Conservation (phyloP, 35 echinoderm and acorn worm species). For the Chiridota heheva region DNA sequence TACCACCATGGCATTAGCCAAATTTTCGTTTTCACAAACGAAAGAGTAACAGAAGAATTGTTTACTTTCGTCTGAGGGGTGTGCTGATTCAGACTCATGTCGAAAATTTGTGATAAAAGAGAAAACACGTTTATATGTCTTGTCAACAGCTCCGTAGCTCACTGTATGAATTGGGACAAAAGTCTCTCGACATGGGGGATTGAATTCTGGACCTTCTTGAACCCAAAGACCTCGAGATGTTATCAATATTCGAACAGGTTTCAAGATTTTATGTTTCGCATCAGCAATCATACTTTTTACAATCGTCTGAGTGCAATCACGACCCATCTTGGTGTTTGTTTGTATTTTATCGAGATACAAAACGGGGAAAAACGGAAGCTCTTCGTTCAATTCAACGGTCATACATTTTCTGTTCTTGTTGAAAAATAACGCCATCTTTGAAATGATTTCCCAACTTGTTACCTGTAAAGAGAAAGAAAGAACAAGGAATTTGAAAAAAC, state of each 20-base stretch:
- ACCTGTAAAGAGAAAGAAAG: no score
- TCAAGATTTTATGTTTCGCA: constrained; percentile 49
- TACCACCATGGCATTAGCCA: constrained; percentile 75
- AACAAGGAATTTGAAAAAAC: no score
- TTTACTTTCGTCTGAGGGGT: background rate
- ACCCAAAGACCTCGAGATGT: constrained; percentile 69
- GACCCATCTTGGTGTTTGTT: constrained; percentile 63
- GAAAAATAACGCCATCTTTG: constrained; percentile 13
- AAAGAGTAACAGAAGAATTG: constrained; percentile 80
- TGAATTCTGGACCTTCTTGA: constrained; percentile 59
- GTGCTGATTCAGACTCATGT: constrained; percentile 9
- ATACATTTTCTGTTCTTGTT: constrained; percentile 45
- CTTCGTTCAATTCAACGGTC: constrained; percentile 60
- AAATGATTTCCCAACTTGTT: no score
- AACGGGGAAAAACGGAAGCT: constrained; percentile 72
- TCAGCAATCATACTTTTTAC: constrained; percentile 57
- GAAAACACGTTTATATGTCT: constrained; percentile 69
- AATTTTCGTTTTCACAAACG: constrained; percentile 44
- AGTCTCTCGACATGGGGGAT: constrained; percentile 44
- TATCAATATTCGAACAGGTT: constrained; percentile 66
- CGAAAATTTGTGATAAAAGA: constrained; percentile 78
- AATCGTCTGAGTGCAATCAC: constrained; percentile 59
- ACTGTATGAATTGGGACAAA: constrained; percentile 92
- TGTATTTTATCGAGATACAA: constrained; percentile 60
- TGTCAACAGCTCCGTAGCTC: constrained; percentile 83